Percentiles rank a stretch among this genome's conserved stretches.
phyloP scores from a whole-genome alignment of 1,140 invertebrate species.

The Halesus radiatus region DNA sequence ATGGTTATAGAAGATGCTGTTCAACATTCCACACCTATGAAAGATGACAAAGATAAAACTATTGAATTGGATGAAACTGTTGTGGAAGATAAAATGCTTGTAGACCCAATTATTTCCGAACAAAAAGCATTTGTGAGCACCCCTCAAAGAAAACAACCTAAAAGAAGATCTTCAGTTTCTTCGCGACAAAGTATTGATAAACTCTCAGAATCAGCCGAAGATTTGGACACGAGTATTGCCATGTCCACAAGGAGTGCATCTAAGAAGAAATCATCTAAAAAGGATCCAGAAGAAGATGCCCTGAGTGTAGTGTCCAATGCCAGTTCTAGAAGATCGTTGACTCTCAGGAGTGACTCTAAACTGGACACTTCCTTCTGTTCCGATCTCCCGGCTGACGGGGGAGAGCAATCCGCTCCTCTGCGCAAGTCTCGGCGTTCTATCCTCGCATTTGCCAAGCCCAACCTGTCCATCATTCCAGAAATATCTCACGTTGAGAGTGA shows the following conservation, averaged over 20 bases:
- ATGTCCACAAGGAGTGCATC: conserved; percentile 41
- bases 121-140: neutral
- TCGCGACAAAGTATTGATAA: neutral
- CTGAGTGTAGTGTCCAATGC: conserved; percentile 43
- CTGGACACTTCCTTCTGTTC: conserved; percentile 41
- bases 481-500: conserved; percentile 59
- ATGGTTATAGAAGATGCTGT: neutral
- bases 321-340: conserved; percentile 37
- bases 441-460: conserved; percentile 60
- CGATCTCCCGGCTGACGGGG: conserved; percentile 54
- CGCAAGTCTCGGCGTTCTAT: conserved; percentile 63
- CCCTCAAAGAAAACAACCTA: conserved; percentile 17
- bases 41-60: neutral
- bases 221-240: conserved; percentile 35
- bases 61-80: neutral
- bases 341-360: conserved; percentile 34
- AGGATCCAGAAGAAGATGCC: conserved; percentile 21
- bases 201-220: neutral
- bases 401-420: conserved; percentile 53
- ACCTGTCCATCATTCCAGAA: conserved; percentile 68
- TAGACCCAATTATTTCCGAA: conserved; percentile 6
- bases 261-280: conserved; percentile 28
- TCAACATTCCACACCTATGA: neutral
- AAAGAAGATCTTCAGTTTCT: conserved; percentile 20
- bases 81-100: neutral